Evolutionary conservation across 2,888 invertebrate genomes (phyloP).

Genomic region (Hartigia nigra): DNA sequence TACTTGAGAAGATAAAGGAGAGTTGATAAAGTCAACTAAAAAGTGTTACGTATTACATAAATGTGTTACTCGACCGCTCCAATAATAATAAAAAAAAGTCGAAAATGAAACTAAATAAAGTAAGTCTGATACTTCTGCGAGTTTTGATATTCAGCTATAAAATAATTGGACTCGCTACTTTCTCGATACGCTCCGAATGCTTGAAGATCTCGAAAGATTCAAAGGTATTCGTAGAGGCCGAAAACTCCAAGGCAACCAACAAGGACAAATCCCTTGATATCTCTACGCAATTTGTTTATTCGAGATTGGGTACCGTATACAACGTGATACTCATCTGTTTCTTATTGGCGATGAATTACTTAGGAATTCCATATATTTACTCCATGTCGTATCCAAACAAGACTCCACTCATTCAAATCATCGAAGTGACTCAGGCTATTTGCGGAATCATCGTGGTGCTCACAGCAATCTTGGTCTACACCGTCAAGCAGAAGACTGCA

Average conservation of each 20-base stretch:
- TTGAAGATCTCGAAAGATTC: neutral
- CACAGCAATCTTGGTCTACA: constrained; percentile 19
- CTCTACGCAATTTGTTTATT: constrained; percentile 18
- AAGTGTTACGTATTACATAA: neutral
- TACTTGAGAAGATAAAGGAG: too few relatives aligned
- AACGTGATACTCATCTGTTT: constrained; percentile 23
- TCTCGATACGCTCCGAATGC: neutral
- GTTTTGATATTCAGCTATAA: neutral
- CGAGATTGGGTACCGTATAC: constrained; percentile 25
- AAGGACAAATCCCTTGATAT: neutral
- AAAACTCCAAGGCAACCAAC: neutral
- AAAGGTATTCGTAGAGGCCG: neutral
- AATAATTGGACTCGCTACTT: neutral
- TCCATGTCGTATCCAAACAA: constrained; percentile 6
- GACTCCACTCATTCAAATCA: constrained; percentile 9
- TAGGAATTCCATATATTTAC: constrained; percentile 11
- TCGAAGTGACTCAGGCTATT: constrained; percentile 23
- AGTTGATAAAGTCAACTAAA: too few relatives aligned
- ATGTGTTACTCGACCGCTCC: neutral
- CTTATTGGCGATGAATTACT: constrained; percentile 1
- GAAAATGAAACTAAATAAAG: neutral
- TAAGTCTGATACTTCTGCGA: neutral
- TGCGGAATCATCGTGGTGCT: constrained; percentile 14
- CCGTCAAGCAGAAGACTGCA: constrained; percentile 23
- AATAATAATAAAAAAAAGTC: neutral